Base-by-base conservation (phyloP, 2,888 invertebrate genomes). In the Pomacea canaliculata region DNA sequence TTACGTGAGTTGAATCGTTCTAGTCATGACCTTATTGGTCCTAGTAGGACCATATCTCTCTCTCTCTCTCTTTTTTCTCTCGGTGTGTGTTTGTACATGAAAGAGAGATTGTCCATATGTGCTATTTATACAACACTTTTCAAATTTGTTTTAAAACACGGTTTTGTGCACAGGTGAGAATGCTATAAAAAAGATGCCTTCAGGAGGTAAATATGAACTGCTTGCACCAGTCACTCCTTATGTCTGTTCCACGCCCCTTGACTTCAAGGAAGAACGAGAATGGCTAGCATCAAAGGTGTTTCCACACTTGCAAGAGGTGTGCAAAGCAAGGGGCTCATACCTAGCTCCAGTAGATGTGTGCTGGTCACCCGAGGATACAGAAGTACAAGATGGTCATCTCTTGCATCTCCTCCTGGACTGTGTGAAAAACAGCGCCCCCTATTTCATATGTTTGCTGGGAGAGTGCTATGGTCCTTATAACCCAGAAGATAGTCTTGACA, bases 361-460 rank as follows among this genome's bases (percentile, higher is more conserved):
- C 56, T 89, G 89, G 88, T 80, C 78, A 23, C 79, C 83, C 9
- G 80, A 82, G n/a, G 85, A 85, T 23, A 71, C 80, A n/a, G 80
- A 84, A 46, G 80, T 82, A 9, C 79, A 83, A 37, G 77, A 80
- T 48, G 87, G 87, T 46, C 82, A 86, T 62, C 73, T 86, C 5
- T 76, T 89, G 69, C 84, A 81, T 27, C 80, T 86, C 9, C 79
- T 82, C 16, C 80, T 90, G 23, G 87, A 89, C 72, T 85, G 82
- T 62, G 84, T 89, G 16, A 80, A 76, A 23, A 81, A 80, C 75
- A 88, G 85, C 76, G 81, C 85, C 8, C 90, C 90, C 18, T 90
- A 86, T 81, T 88, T 89, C 75, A 83, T 90, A 18, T 85, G 89
- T 73, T 77, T 90, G 48, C 79, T 90, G 10, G 90, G 90, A 10